Evolutionary conservation across 2,888 invertebrate genomes (phyloP), one percentile per base, ranked within the genome.

Genomic region (Tetramorium bicarinatum): DNA sequence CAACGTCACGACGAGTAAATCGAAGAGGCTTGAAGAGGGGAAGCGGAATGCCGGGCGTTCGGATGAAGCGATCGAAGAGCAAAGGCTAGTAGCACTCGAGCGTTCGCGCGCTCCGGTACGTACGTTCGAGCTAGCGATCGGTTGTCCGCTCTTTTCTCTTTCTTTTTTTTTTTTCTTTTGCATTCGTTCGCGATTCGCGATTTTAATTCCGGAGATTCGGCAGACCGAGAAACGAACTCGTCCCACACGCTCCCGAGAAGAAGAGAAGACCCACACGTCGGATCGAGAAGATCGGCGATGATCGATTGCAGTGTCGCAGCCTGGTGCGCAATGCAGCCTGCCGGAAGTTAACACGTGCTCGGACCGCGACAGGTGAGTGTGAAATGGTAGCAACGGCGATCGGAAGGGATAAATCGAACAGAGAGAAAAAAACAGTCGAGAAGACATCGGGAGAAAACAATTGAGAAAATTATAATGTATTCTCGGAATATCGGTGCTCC

Each of bases 11-110:
- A 54, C 15, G 56, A 41, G n/a, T 47, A 44, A 34, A 11, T 7
- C 44, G 56, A 75, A 69, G 62, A 72, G 72, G 38, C 49, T n/a
- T 71, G 56, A 77, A 83, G 81, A 66, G 56, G 44, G 61, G 52
- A 67, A 84, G 83, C 74, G 71, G 38, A 21, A 52, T 13, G 47
- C 62, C 66, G 56, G 67, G 67, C 81, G 61, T 86, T 86, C 85
- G 85, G 77, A 81, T 85, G 87, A 87, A 83, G 72, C 69, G 82
- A 86, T 83, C 81, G 82, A 87, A 84, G 52, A 64, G 11, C 59
- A 74, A 64, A 66, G 86, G 85, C 77, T 64, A 87, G 87, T 89
- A 83, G 82, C 76, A 77, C 54, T 83, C 80, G 75, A 56, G 49
- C 86, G 41, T 25, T 66, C 56, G 80, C 7, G 38, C 29, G 29